Conservation (phyloP, 2,113 vertebrate genomes). For the Himantopus leucocephalus region DNA sequence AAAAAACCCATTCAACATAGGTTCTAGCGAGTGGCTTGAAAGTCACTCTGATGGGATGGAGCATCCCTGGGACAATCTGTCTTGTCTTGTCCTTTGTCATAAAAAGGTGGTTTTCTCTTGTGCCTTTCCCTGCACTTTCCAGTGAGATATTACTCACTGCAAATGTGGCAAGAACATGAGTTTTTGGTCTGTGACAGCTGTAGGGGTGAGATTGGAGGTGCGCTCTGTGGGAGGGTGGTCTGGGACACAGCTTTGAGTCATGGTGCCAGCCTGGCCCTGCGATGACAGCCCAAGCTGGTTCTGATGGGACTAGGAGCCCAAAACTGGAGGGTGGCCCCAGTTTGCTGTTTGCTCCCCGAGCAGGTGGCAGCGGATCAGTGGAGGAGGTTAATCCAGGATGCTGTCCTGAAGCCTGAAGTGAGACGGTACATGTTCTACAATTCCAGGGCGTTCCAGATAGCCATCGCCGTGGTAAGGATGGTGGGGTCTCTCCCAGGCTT, state of each 20-base stretch:
- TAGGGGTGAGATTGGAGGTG: not conserved
- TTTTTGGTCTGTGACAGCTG: not conserved
- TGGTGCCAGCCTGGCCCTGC: not conserved
- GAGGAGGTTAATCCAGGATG: constrained; percentile 59
- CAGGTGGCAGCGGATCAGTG: constrained; percentile 63
- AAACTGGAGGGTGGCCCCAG: not conserved
- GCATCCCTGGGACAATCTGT: not conserved
- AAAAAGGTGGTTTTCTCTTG: not conserved
- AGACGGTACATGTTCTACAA: constrained; percentile 75
- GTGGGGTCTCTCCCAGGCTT: not conserved
- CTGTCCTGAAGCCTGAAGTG: constrained; percentile 70
- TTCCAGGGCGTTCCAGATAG: constrained; percentile 67
- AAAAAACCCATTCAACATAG: not conserved
- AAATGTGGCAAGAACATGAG: not conserved
- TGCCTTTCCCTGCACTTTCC: not conserved
- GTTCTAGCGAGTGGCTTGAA: not conserved
- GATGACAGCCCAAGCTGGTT: rapidly evolving
- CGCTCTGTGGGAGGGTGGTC: not conserved
- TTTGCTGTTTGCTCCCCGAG: not conserved
- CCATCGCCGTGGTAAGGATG: constrained; percentile 69
- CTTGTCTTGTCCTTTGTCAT: not conserved
- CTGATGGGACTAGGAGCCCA: rapidly evolving
- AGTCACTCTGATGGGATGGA: not conserved
- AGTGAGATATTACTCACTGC: not conserved
- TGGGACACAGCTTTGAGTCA: not conserved